A percentile compares a stretch with the other conserved stretches of the same genome.
phyloP scores from a whole-genome alignment of 2,113 vertebrate genomes.

The Carollia perspicillata region DNA sequence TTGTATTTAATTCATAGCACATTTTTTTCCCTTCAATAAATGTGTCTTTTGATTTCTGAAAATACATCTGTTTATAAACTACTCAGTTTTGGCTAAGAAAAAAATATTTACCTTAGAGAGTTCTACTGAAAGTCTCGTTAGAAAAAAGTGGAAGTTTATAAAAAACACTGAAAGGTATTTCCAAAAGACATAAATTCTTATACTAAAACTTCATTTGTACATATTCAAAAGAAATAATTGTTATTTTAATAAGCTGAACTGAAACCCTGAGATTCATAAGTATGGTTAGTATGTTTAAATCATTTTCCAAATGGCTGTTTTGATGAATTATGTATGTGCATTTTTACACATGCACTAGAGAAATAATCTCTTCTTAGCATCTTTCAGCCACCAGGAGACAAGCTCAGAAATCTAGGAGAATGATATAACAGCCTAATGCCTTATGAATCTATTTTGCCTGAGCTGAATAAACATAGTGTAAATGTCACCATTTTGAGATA shows the following conservation, averaged over 20 bases:
- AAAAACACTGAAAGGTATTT: not conserved
- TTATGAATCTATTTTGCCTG: not conserved
- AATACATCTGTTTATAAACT: not conserved
- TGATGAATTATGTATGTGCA: constrained; percentile 62
- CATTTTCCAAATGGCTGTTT: constrained; percentile 47
- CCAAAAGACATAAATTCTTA: constrained; percentile 39
- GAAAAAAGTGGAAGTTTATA: not conserved
- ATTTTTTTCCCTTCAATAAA: not conserved
- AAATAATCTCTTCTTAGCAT: constrained; percentile 54
- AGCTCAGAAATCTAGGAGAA: not conserved
- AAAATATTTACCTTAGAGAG: not conserved
- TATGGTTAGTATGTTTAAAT: constrained; percentile 47
- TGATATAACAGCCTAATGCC: not conserved
- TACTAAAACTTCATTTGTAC: not conserved
- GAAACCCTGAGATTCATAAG: not conserved
- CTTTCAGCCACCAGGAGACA: not conserved
- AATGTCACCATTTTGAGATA: constrained; percentile 20
- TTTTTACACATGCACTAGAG: not conserved
- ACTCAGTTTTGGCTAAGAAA: not conserved
- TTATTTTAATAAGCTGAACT: constrained; percentile 55
- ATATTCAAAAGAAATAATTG: constrained; percentile 32
- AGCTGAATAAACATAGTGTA: not conserved
- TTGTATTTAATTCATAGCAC: not conserved
- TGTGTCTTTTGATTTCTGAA: not conserved
- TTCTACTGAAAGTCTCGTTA: not conserved